phyloP scores from a whole-genome alignment of 1,140 invertebrate species.

The Trachymyrmex septentrionalis region DNA sequence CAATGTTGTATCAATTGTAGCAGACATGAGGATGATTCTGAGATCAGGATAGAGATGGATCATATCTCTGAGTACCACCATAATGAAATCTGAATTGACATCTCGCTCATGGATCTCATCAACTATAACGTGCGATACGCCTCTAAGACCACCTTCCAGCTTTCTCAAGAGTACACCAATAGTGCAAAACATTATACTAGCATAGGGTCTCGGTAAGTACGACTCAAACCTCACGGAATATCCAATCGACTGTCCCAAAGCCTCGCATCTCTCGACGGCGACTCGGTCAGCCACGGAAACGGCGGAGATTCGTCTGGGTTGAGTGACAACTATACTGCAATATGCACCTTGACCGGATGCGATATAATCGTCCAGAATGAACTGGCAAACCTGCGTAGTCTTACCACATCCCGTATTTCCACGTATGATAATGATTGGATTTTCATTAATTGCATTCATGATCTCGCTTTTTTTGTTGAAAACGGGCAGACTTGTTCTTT shows the following conservation, averaged over 20 bases:
- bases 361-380: slow-evolving; percentile 98
- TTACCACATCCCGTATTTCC: slow-evolving; percentile 98
- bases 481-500: slow-evolving; percentile 92
- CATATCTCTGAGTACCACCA: slow-evolving; percentile 97
- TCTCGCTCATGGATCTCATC: slow-evolving; percentile 99
- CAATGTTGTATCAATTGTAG: slow-evolving; percentile 96
- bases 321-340: slow-evolving; percentile 96
- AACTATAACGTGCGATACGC: slow-evolving; percentile 96
- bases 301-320: slow-evolving; percentile 97
- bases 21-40: slow-evolving; percentile 98
- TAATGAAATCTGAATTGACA: slow-evolving; percentile 98
- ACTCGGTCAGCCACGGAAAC: slow-evolving; percentile 97
- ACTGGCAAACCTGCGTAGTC: slow-evolving; percentile 96
- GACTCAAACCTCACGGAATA: slow-evolving; percentile 98
- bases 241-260: slow-evolving; percentile 93
- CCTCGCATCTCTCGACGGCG: slow-evolving; percentile 94
- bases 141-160: slow-evolving; percentile 94
- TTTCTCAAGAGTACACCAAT: slow-evolving; percentile 97
- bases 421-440: slow-evolving; percentile 95
- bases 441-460: slow-evolving; percentile 94
- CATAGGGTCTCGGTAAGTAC: slow-evolving; percentile 95
- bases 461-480: slow-evolving; percentile 91
- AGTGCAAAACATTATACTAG: slow-evolving; percentile 97
- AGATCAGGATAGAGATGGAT: slow-evolving; percentile 95
- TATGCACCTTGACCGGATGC: slow-evolving; percentile 93